Evolutionary conservation across 2,888 invertebrate species (phyloP), one percentile per base, ranked within the genome.

Genomic region (Iselma pallidipennis): DNA sequence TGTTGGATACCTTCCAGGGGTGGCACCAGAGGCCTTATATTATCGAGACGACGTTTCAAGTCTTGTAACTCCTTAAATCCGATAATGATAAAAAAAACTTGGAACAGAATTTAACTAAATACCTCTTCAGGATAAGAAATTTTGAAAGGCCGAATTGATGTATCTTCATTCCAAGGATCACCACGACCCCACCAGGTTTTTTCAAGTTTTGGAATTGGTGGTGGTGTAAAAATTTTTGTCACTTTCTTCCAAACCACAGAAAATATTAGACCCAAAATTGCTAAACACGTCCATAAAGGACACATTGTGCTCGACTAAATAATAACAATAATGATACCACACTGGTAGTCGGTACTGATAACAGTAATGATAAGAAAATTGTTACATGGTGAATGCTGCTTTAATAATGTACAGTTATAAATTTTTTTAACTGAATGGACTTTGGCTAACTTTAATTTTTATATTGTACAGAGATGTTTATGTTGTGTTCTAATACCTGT

Each of bases 1-100:
- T 94, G 95, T 5, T 86, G 87, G 0, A 84, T 80, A 56, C 85
- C 86, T 78, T 91, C 89, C 31, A 92, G 74, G 0, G 92, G 90
- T 4, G 78, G 77, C 1, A 75, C 71, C 7, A 79, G 70, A 1
- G 72, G 61, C 28, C 78, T 69, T 3, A 82, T 78, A 59, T 84
- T 82, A 0, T 85, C 80, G 1, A 91, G 81, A 9, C 90, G 82
- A 25, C 83, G 81, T 67, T 82, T 81, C 2, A 89, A 75, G 66
- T 87, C 87, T 57, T 83, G 23, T 23, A 76, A 29, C 2, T 69
- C 68, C 76, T 76, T 21, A 56, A 67, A 56, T 10, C 19, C n/a
- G n/a, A n/a, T n/a, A n/a, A n/a, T n/a, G n/a, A n/a, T 16, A 51
- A 51, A 26, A 51, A 26, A n/a, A 19, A 7, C 5, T 25, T 49